Base-by-base conservation (phyloP, 2,113 vertebrate genomes). In the Abramis brama region DNA sequence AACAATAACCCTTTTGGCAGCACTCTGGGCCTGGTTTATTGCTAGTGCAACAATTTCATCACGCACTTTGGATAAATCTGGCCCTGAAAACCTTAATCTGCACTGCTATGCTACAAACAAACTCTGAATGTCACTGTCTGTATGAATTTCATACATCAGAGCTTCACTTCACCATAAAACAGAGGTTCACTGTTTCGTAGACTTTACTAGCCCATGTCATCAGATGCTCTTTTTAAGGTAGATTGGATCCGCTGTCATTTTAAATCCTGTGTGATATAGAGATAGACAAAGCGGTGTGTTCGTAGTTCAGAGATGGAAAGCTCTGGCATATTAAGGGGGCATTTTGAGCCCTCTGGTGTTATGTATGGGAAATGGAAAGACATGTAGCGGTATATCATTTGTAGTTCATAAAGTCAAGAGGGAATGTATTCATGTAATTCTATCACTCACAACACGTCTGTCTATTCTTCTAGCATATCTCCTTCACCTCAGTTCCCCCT, bases 221-320 rank as follows among this genome's bases (percentile, higher is more conserved):
- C 19, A 70, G 19, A 70, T 17, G 19, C 45, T 68, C 30, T 70
- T 70, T 55, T 70, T 33, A 11, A 70, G 10, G 27, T 82, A 64
- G 21, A 78, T 78, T 78, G 47, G 50, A 78, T 78, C 9, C 39
- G 30, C 50, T 78, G 30, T 78, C 70, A 78, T 43, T 86, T 70
- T 87, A 87, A 80, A 86, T 87, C 82, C 59, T 84, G 85, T 83
- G 74, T 70, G 23, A 80, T 80, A 30, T 80, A 80, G 79, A 64
- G 59, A 64, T 64, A 81, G 59, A 81, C 23, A 62, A 27, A 81
- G 57, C 36, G 52, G 30, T 15, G 52, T 59, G 43, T 25, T 25
- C 1, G 1, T 36, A 59, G 76, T 59, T 25, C 23, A 43, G 19
- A 79, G 55, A 12, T 45, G 76, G 10, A 39, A 78, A 78, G 50